phyloP scores from a whole-genome alignment of 2,113 vertebrate genomes.

The Phainopepla nitens region DNA sequence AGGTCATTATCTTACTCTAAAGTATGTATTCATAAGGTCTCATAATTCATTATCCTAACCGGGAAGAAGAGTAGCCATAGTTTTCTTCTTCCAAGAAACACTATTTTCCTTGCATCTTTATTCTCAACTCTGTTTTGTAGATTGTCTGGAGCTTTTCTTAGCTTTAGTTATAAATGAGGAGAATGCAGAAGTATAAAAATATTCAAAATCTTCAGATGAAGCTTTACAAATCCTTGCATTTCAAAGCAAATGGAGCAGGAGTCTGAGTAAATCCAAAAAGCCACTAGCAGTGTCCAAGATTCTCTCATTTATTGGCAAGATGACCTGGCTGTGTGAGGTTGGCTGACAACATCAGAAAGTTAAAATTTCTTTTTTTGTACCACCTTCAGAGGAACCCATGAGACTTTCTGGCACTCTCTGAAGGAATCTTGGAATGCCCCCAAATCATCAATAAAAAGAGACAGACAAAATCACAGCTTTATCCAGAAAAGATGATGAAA shows the following conservation, averaged over 20 bases:
- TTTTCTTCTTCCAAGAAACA: background rate
- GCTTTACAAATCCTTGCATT: background rate
- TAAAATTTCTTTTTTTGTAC: slow-evolving; percentile 20
- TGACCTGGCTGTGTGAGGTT: slow-evolving; percentile 10
- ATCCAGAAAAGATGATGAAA: background rate
- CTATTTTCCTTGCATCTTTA: background rate
- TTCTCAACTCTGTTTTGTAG: background rate
- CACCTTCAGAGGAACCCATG: slow-evolving; percentile 33
- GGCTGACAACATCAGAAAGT: slow-evolving; percentile 33
- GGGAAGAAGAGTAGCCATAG: background rate
- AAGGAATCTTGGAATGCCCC: background rate
- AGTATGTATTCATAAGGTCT: background rate
- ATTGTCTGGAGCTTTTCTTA: background rate
- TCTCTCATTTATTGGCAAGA: slow-evolving; percentile 38
- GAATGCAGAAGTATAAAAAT: background rate
- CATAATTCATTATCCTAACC: background rate
- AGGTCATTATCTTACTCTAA: background rate
- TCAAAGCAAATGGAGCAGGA: slow-evolving; percentile 17
- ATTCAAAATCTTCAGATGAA: background rate
- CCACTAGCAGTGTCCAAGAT: slow-evolving; percentile 10
- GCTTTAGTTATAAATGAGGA: background rate
- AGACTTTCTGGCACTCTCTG: slow-evolving; percentile 1
- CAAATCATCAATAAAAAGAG: background rate
- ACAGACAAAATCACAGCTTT: background rate
- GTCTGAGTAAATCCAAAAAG: slow-evolving; percentile 6